Evolutionary conservation across 2,113 vertebrate species (phyloP).

Genomic region (Ptilorrhoa leucosticta): DNA sequence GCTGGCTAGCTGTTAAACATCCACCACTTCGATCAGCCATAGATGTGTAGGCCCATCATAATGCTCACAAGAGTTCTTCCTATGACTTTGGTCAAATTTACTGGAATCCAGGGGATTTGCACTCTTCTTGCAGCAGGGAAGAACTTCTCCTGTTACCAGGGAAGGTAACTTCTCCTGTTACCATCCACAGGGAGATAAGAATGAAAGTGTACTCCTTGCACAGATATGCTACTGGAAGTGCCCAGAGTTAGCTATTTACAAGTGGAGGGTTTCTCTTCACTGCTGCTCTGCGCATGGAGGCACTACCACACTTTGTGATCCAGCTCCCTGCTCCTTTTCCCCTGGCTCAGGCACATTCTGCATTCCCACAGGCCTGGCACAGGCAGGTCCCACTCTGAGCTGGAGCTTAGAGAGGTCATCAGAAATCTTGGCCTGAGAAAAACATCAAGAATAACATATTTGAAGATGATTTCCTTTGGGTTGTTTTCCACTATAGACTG

Average conservation of each 20-base stretch:
- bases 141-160: not conserved
- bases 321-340: not conserved
- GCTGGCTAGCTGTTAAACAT: not conserved
- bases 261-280: not conserved
- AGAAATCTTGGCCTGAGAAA: not conserved
- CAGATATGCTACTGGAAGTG: not conserved
- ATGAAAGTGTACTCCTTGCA: not conserved
- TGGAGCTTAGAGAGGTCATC: not conserved
- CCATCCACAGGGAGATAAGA: not conserved
- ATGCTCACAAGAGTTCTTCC: not conserved
- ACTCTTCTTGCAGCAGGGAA: not conserved
- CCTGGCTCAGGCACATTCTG: not conserved
- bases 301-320: fast-evolving
- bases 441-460: no score
- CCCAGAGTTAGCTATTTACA: not conserved
- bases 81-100: not conserved
- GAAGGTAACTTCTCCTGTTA: not conserved
- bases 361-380: not conserved
- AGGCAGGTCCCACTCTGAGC: not conserved
- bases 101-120: not conserved
- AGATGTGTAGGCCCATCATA: not conserved
- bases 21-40: not conserved
- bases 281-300: fast-evolving
- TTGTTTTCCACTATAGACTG: not conserved
- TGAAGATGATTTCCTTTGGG: not conserved